phyloP scores from a whole-genome alignment of 2,888 invertebrate genomes.

The Lepidochitona cinerea region DNA sequence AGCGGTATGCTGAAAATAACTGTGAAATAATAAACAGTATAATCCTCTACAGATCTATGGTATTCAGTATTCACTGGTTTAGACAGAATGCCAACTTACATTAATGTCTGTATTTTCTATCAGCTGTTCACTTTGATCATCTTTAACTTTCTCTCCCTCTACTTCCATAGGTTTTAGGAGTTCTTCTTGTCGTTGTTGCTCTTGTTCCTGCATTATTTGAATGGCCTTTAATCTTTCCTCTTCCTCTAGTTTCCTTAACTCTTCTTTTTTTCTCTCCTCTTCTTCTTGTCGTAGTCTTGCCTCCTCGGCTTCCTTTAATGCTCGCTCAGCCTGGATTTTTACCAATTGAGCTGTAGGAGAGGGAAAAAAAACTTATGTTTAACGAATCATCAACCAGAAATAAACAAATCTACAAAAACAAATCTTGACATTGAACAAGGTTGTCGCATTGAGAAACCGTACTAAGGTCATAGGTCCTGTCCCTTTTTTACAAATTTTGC shows the following conservation, averaged over 20 bases:
- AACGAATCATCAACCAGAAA: background rate
- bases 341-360: conserved; percentile 46
- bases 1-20: too few species aligned
- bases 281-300: conserved; percentile 28
- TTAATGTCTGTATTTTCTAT: too few species aligned
- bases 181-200: conserved; percentile 73
- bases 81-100: too few species aligned
- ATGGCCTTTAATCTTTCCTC: conserved; percentile 57
- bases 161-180: conserved; percentile 35
- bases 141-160: conserved; percentile 34
- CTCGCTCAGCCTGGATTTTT: conserved; percentile 61
- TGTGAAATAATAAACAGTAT: too few species aligned
- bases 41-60: too few species aligned
- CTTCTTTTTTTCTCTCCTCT: background rate
- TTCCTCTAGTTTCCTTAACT: conserved; percentile 25
- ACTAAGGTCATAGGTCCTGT: too few species aligned
- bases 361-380: background rate
- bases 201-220: conserved; percentile 78
- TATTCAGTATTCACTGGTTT: too few species aligned
- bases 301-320: conserved; percentile 49
- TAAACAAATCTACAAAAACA: background rate
- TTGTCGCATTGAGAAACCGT: too few species aligned
- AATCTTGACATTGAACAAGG: too few species aligned
- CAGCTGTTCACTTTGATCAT: conserved; percentile 37
- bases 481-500: too few species aligned